phyloP scores from a whole-genome alignment of 2,888 invertebrate species.

The Automeris io region DNA sequence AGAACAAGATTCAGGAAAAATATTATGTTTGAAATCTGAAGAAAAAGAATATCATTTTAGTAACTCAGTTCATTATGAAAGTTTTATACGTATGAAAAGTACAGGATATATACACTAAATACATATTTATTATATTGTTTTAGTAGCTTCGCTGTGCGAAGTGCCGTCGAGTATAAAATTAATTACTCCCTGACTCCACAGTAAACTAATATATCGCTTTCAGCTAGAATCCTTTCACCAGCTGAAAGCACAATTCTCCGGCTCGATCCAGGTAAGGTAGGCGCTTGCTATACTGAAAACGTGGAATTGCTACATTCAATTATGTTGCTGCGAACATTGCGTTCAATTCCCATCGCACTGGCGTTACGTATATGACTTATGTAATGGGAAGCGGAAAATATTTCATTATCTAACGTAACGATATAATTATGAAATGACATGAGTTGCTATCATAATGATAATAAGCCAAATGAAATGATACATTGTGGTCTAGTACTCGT shows the following conservation, averaged over 20 bases:
- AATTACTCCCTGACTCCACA: neutral
- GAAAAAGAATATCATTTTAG: too few species aligned
- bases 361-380: slow-evolving; percentile 32
- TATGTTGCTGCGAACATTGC: slow-evolving; percentile 40
- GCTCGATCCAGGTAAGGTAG: slow-evolving; percentile 3
- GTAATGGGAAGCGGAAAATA: slow-evolving; percentile 15
- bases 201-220: slow-evolving; percentile 1
- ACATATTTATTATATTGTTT: neutral
- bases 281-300: slow-evolving; percentile 1
- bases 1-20: too few species aligned
- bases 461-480: too few species aligned
- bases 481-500: too few species aligned
- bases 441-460: too few species aligned
- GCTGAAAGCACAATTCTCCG: slow-evolving; percentile 3
- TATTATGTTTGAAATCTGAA: too few species aligned
- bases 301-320: slow-evolving; percentile 10
- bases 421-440: too few species aligned
- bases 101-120: too few species aligned
- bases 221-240: neutral
- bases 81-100: too few species aligned
- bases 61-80: too few species aligned
- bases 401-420: neutral
- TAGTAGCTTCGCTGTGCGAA: neutral
- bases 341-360: slow-evolving; percentile 29
- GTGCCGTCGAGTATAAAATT: neutral